These are phyloP conservation scores for Cynopterus sphinx DNA, from an alignment of 2,797 vertebrate species.

Conservation along the genomic window DNA sequence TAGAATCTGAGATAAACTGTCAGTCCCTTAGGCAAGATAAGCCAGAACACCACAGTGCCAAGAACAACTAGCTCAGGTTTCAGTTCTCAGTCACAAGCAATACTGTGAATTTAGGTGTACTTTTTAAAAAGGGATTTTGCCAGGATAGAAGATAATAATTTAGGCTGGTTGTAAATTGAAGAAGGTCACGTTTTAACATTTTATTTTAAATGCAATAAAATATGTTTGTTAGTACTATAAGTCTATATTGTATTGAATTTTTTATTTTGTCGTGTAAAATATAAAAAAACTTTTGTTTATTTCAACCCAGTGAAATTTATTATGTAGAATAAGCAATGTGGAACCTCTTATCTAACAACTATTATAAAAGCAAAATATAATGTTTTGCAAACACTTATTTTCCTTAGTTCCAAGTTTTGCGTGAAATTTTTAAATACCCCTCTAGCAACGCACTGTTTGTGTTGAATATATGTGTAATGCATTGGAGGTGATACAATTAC, in stretches of 20 bases:
- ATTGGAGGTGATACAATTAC: background rate
- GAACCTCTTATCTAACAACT: background rate
- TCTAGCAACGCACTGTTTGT: background rate
- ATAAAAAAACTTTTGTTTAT: slow-evolving; percentile 46
- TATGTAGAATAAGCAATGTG: background rate
- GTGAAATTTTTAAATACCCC: slow-evolving; percentile 37
- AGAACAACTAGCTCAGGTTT: slow-evolving; percentile 20
- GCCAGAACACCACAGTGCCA: slow-evolving; percentile 32
- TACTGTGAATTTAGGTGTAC: background rate
- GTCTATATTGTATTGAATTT: slow-evolving; percentile 66
- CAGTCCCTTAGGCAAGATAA: slow-evolving; percentile 70
- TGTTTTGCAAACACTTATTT: slow-evolving; percentile 43
- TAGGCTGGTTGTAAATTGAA: slow-evolving; percentile 12
- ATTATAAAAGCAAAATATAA: background rate
- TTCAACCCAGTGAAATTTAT: slow-evolving; percentile 38
- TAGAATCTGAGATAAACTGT: slow-evolving; percentile 71
- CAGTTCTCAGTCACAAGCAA: slow-evolving; percentile 58
- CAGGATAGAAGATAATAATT: slow-evolving; percentile 48
- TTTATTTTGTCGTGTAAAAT: slow-evolving; percentile 58
- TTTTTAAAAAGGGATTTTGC: slow-evolving; percentile 37
- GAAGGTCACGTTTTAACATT: slow-evolving; percentile 61
- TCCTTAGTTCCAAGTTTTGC: slow-evolving; percentile 37
- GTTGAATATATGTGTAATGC: background rate
- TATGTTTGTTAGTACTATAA: slow-evolving; percentile 4
- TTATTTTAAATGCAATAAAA: slow-evolving; percentile 54